Percentiles rank a stretch among this genome's conserved stretches.
phyloP scores from a whole-genome alignment of 2,888 invertebrate species.

The Amphipyra tragopoginis region DNA sequence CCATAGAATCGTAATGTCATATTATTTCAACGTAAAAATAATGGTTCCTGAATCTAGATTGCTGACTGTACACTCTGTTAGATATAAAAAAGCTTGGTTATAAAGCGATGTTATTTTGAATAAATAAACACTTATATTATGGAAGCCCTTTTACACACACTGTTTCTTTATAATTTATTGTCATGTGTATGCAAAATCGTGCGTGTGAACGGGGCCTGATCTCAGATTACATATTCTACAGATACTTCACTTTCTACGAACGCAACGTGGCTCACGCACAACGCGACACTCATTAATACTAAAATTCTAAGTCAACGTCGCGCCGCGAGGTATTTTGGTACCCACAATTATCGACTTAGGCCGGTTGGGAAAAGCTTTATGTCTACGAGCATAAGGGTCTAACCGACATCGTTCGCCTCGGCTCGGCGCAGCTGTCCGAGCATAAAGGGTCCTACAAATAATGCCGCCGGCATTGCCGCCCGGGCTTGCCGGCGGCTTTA shows the following conservation, averaged over 20 bases:
- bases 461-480: too few relatives aligned
- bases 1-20: too few relatives aligned
- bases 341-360: too few relatives aligned
- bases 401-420: too few relatives aligned
- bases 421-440: too few relatives aligned
- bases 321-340: too few relatives aligned
- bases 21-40: too few relatives aligned
- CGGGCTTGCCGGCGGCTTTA: too few relatives aligned
- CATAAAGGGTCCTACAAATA: too few relatives aligned
- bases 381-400: too few relatives aligned
- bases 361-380: too few relatives aligned
- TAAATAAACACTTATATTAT: conserved; percentile 29
- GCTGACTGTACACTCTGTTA: conserved; percentile 38
- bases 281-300: not conserved
- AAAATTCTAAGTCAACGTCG: too few relatives aligned
- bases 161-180: not conserved
- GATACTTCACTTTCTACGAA: conserved; percentile 3
- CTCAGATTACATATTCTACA: conserved; percentile 27
- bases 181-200: conserved; percentile 1
- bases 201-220: conserved; percentile 9
- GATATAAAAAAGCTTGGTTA: conserved; percentile 52
- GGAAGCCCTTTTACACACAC: conserved; percentile 6
- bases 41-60: conserved; percentile 3
- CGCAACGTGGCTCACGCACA: not conserved
- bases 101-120: conserved; percentile 61